These are phyloP conservation scores for Panthera uncia DNA, from an alignment of 2,113 vertebrate species.

Conservation along the genomic window DNA sequence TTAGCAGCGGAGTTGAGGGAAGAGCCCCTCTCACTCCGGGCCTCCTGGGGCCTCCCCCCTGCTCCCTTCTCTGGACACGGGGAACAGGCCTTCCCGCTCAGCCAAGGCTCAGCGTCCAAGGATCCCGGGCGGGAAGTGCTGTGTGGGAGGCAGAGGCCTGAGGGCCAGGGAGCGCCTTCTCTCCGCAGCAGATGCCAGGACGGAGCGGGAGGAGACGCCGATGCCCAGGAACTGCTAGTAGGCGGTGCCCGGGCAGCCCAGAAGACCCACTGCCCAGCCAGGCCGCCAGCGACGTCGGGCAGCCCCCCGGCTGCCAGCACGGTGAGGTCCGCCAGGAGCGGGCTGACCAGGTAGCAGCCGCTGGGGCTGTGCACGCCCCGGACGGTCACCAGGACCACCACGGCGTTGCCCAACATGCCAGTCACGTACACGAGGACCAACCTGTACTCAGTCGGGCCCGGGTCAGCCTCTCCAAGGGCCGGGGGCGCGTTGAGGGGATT, in stretches of 20 bases:
- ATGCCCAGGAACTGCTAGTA: constrained; percentile 91
- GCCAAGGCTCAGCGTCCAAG: neutral
- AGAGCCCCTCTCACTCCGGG: neutral
- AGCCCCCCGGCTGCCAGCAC: constrained; percentile 88
- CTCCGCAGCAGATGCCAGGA: constrained; percentile 89
- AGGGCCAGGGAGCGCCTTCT: constrained; percentile 73
- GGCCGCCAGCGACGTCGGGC: constrained; percentile 87
- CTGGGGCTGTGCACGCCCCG: constrained; percentile 88
- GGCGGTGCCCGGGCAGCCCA: constrained; percentile 89
- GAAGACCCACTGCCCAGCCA: constrained; percentile 87
- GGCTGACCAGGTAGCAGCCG: constrained; percentile 90
- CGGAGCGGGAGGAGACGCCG: constrained; percentile 89
- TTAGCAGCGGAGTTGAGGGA: neutral
- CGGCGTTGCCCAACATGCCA: constrained; percentile 89
- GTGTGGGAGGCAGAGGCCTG: neutral
- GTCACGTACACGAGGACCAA: constrained; percentile 86
- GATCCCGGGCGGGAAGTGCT: neutral
- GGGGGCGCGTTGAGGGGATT: constrained; percentile 85
- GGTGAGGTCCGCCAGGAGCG: constrained; percentile 88
- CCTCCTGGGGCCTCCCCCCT: neutral
- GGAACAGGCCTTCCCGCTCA: neutral
- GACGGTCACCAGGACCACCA: constrained; percentile 89
- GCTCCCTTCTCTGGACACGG: neutral
- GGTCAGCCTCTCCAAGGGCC: constrained; percentile 60
- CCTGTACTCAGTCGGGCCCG: constrained; percentile 84